Conservation (phyloP, 2,797 vertebrate genomes). For the Urophycis tenuis region DNA sequence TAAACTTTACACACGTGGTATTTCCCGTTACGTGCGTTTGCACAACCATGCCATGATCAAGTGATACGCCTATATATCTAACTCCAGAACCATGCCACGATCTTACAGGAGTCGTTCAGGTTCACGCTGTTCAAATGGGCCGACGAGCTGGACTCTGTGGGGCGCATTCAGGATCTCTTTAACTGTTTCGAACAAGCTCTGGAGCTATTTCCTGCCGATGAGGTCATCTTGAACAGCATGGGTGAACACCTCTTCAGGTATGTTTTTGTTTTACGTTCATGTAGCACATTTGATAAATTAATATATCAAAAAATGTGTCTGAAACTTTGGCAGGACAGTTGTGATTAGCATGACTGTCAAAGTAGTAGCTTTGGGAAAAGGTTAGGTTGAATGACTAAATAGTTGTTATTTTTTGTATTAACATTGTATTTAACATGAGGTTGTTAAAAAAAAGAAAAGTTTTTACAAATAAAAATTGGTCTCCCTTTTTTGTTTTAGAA, state of each 20-base stretch:
- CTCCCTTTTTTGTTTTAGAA: constrained; percentile 60
- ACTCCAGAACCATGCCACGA: not conserved
- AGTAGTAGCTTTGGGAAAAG: not conserved
- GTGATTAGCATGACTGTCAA: not conserved
- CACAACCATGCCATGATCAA: not conserved
- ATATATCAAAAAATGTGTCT: not conserved
- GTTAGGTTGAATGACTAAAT: not conserved
- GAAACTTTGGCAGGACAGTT: not conserved
- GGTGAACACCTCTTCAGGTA: constrained; percentile 97
- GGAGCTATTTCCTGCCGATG: constrained; percentile 87
- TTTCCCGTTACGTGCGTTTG: not conserved
- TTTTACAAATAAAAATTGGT: not conserved
- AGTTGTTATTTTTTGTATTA: not conserved
- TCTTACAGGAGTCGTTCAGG: constrained; percentile 86
- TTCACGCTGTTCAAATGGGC: constrained; percentile 93
- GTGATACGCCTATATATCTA: not conserved
- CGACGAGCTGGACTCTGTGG: constrained; percentile 86
- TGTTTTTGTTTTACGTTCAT: constrained; percentile 2
- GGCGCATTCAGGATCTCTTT: constrained; percentile 88
- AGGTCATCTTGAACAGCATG: constrained; percentile 96
- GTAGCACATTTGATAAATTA: not conserved
- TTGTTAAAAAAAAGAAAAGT: too few relatives aligned
- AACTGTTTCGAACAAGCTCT: constrained; percentile 93
- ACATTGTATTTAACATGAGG: not conserved
- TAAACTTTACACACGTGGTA: not conserved